Base-by-base conservation (phyloP, 2,113 vertebrate species). In the Entomyzon cyanotis region DNA sequence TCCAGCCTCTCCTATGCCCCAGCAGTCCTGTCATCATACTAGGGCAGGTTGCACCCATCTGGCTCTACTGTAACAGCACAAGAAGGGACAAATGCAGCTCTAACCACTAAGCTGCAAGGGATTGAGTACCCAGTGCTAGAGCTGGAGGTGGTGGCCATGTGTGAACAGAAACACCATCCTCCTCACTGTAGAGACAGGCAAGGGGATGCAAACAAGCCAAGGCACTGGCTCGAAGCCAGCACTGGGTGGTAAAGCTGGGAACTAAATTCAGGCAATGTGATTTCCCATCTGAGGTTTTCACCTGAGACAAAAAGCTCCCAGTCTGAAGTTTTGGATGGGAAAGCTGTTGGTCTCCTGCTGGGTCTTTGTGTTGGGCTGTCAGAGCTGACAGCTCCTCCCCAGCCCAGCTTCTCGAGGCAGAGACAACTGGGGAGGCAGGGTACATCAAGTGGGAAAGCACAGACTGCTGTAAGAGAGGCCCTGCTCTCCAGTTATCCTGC, bases 401-500 rank as follows among this genome's bases (percentile, higher is more conserved):
- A 35, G 70, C 35, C 30, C 73, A 60, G 74, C 63, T 39, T 65
- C 21, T n/a, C 46, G 46, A 23, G 10, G 56, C 77, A 63, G 53
- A 69, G 28, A 70, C 19, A 46, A 31, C 0, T 81, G 78, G 24
- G 52, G 27, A 83, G 25, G n/a, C 58, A 75, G 84, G 35, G 56
- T 19, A 79, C 58, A 64, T 63, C 76, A 84, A 67, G 53, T 7
- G 4, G 47, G 41, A 84, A 84, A 89, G 46, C 41, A 33, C 4
- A 4, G 30, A 74, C 41, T 30, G 56, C 83, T 63, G 11, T 3
- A 55, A 59, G 53, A 85, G 80, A 74, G 7, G 7, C 62, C 52
- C 46, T 49, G 58, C 70, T 90, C 64, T 74, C 85, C 80, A 83
- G 8, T 95, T 87, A 95, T 44, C 89, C 87, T 78, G 52, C 85